These are phyloP conservation scores for Linnaemya tessellans DNA, from an alignment of 2,888 invertebrate species.

Conservation along the genomic window DNA sequence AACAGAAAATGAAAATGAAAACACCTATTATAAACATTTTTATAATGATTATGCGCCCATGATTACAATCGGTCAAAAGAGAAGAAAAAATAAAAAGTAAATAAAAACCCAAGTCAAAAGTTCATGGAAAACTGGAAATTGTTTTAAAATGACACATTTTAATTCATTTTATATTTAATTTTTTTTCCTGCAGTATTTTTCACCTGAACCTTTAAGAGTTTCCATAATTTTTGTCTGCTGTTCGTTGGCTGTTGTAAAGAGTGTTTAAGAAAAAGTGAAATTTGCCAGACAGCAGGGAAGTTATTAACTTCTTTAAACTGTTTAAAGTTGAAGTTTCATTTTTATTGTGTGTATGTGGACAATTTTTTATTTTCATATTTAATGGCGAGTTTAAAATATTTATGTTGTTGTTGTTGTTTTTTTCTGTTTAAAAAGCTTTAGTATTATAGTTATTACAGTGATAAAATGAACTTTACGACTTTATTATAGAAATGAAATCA, in stretches of 20 bases:
- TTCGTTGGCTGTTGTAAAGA: conserved; percentile 18
- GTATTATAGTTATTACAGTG: background rate
- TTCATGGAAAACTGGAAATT: conserved; percentile 51
- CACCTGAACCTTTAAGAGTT: conserved; percentile 17
- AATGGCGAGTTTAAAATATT: background rate
- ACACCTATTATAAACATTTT: conserved; percentile 35
- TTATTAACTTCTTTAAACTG: conserved; percentile 41
- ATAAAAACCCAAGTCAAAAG: conserved; percentile 54
- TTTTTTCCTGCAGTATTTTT: background rate
- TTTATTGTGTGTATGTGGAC: background rate
- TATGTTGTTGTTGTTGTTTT: no score
- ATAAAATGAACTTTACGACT: background rate
- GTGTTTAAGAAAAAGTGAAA: conserved; percentile 50
- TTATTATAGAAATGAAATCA: background rate
- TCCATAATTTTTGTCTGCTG: conserved; percentile 38
- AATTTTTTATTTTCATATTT: conserved; percentile 1
- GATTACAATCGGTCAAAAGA: conserved; percentile 13
- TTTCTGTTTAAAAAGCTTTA: background rate
- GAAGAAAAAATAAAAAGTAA: background rate
- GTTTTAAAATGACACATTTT: conserved; percentile 63
- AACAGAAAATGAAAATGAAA: background rate
- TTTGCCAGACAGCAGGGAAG: conserved; percentile 25
- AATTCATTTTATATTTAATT: conserved; percentile 45
- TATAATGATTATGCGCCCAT: conserved; percentile 17
- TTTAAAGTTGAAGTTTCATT: background rate